These are phyloP conservation scores for Heliconius hermathena DNA, from an alignment of 1,140 invertebrate genomes.

Conservation along the genomic window DNA sequence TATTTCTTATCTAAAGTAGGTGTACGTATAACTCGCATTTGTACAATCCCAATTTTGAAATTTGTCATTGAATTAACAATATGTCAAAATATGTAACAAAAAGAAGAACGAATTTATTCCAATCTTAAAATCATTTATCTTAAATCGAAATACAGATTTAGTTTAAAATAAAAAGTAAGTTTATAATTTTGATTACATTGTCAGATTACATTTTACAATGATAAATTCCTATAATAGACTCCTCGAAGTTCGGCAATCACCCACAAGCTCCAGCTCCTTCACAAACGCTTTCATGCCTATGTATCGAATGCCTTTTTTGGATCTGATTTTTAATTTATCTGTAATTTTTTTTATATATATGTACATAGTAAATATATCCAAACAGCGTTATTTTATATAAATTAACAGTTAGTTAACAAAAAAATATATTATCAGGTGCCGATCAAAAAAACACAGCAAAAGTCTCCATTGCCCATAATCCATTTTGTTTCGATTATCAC, in stretches of 20 bases:
- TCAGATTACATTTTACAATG: neutral
- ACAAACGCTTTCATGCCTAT: neutral
- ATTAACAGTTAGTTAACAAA: neutral
- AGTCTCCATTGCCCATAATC: no score
- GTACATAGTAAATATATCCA: neutral
- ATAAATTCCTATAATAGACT: neutral
- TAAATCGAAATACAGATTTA: neutral
- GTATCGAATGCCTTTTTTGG: neutral
- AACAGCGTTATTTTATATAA: neutral
- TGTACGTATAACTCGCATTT: slow-evolving; percentile 3
- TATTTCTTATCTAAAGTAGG: slow-evolving; percentile 39
- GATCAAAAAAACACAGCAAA: no score
- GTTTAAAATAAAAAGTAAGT: neutral
- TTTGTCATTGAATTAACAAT: slow-evolving; percentile 44
- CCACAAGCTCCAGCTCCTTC: no score
- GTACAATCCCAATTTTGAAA: slow-evolving; percentile 38
- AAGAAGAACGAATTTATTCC: neutral
- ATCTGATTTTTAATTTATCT: neutral
- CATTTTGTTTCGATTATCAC: no score
- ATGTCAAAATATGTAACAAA: slow-evolving; percentile 29
- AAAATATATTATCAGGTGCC: no score
- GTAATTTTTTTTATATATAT: neutral
- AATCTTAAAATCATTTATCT: neutral
- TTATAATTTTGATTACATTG: neutral
- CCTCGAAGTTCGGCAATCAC: neutral